Evolutionary conservation across 2,113 vertebrate genomes (phyloP).

Genomic region (Catharus minimus): DNA sequence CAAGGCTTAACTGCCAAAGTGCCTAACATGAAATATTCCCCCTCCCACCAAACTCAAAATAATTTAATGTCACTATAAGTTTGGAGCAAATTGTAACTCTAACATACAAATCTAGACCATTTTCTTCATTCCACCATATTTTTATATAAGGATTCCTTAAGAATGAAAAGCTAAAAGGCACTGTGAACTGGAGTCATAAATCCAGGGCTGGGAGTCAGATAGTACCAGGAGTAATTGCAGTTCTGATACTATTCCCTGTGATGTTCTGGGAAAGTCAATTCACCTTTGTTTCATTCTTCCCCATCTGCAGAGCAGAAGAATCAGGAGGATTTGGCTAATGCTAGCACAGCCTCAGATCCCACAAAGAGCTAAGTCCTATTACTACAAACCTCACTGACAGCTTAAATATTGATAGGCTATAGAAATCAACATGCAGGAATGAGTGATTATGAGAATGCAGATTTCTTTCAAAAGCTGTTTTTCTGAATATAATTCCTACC

Average conservation of each 20-base stretch:
- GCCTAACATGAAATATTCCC: background rate
- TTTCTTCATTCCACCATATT: background rate
- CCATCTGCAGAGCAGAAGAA: constrained; percentile 5
- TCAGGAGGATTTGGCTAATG: background rate
- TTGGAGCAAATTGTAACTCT: background rate
- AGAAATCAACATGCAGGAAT: constrained; percentile 11
- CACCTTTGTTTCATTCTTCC: background rate
- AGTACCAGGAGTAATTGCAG: background rate
- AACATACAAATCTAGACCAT: background rate
- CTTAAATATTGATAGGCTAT: constrained; percentile 22
- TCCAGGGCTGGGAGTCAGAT: background rate
- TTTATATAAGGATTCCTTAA: constrained; percentile 11
- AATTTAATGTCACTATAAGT: background rate
- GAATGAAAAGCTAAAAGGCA: background rate
- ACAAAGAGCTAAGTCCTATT: background rate
- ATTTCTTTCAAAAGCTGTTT: background rate
- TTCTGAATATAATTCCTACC: background rate
- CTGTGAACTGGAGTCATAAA: background rate
- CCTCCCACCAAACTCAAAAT: background rate
- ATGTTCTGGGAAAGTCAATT: background rate
- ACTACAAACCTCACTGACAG: background rate
- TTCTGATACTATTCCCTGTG: background rate
- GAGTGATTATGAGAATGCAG: background rate
- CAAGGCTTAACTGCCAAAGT: background rate
- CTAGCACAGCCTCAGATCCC: background rate